Evolutionary conservation across 2,888 invertebrate genomes (phyloP).

Genomic region (Euplagia quadripunctaria): DNA sequence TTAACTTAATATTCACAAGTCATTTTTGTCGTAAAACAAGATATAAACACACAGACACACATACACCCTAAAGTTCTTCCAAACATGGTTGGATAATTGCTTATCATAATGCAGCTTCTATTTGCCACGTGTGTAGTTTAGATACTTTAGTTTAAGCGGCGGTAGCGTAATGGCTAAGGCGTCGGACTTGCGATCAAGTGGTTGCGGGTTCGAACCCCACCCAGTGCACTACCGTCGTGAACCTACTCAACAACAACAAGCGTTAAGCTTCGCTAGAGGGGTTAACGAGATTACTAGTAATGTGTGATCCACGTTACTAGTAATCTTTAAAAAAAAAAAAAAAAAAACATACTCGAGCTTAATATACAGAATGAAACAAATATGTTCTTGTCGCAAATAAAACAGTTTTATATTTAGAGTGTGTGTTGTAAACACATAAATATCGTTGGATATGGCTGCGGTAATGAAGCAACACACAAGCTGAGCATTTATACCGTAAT

Average conservation of each 20-base stretch:
- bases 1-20: neutral
- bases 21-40: neutral
- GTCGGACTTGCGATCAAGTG: too few relatives aligned
- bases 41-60: neutral
- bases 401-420: conserved; percentile 16
- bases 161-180: too few relatives aligned
- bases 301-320: too few relatives aligned
- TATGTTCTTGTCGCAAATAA: conserved; percentile 13
- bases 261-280: too few relatives aligned
- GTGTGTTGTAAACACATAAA: conserved; percentile 24
- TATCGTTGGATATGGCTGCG: conserved; percentile 7
- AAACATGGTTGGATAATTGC: neutral
- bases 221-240: too few relatives aligned
- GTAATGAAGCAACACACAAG: conserved; percentile 16
- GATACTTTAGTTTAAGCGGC: too few relatives aligned
- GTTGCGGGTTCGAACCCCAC: too few relatives aligned
- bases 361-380: conserved; percentile 1
- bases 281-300: too few relatives aligned
- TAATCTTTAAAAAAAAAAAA: too few relatives aligned
- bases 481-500: conserved; percentile 8
- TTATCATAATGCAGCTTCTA: neutral
- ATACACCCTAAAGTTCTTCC: neutral
- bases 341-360: too few relatives aligned
- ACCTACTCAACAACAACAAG: too few relatives aligned
- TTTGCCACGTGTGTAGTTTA: neutral